Evolutionary conservation across 2,113 vertebrate genomes (phyloP).

Genomic region (Myotis brandtii): DNA sequence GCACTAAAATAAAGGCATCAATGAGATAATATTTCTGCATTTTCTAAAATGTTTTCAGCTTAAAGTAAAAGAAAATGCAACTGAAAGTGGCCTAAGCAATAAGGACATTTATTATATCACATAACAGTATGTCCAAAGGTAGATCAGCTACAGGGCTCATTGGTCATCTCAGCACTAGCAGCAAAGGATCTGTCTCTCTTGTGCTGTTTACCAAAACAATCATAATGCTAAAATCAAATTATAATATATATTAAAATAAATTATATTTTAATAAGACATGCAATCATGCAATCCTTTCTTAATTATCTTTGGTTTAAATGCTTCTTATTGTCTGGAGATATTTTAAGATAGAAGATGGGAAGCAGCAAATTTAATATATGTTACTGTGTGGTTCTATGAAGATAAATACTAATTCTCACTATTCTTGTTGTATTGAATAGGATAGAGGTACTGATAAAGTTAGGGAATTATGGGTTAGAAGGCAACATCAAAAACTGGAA

Average conservation of each 20-base stretch:
- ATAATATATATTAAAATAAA: constrained; percentile 14
- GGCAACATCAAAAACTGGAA: not conserved
- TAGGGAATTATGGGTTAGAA: not conserved
- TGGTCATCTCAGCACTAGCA: not conserved
- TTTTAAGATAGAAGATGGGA: not conserved
- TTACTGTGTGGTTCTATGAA: not conserved
- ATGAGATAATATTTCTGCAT: not conserved
- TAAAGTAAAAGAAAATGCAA: constrained; percentile 34
- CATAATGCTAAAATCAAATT: not conserved
- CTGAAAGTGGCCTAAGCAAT: not conserved
- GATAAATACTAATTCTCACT: not conserved
- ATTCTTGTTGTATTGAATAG: not conserved
- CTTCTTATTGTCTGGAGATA: not conserved
- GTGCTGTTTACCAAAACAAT: not conserved
- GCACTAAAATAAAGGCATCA: not conserved
- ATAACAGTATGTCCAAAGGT: not conserved
- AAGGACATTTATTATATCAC: not conserved
- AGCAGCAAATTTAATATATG: not conserved
- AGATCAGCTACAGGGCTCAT: not conserved
- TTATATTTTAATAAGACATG: not conserved
- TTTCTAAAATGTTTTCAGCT: constrained; percentile 27
- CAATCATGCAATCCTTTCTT: not conserved
- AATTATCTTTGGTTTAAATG: not conserved
- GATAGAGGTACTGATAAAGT: not conserved
- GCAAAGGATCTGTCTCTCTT: not conserved